These are phyloP conservation scores for Vulpes lagopus DNA, from an alignment of 2,113 vertebrate species.

Conservation along the genomic window DNA sequence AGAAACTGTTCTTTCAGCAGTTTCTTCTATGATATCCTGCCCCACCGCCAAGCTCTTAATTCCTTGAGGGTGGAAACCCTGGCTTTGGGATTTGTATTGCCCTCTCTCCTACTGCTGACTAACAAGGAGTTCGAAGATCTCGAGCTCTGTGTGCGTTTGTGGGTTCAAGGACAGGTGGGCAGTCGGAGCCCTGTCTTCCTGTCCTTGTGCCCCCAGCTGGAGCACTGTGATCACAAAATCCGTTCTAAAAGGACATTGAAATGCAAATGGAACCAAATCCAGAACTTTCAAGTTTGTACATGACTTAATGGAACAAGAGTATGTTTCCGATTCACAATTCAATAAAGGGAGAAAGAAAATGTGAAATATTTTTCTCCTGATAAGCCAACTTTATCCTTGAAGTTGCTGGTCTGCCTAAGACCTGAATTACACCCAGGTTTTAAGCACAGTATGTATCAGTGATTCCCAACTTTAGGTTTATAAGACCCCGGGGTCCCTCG, in stretches of 20 bases:
- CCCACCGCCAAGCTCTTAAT: background rate
- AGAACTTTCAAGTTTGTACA: background rate
- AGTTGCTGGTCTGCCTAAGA: constrained; percentile 27
- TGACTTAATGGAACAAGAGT: background rate
- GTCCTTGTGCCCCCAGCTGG: background rate
- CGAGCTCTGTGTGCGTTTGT: background rate
- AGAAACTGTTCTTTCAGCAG: background rate
- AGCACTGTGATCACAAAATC: background rate
- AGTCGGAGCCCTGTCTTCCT: background rate
- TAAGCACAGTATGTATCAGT: constrained; percentile 68
- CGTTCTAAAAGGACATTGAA: background rate
- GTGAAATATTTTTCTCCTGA: background rate
- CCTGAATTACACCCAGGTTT: constrained; percentile 59
- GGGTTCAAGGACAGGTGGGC: background rate
- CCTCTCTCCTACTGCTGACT: background rate
- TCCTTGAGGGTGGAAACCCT: background rate
- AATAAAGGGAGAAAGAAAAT: constrained; percentile 1
- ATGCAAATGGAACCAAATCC: background rate
- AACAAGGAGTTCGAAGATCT: background rate
- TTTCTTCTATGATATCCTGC: background rate
- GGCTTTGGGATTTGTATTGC: no score
- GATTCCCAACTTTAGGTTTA: constrained; percentile 78
- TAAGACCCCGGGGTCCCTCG: constrained; percentile 67
- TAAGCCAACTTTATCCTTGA: background rate
- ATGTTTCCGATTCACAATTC: background rate